These are phyloP conservation scores for Ciconia maguari DNA, from an alignment of 2,113 vertebrate genomes.

Conservation along the genomic window DNA sequence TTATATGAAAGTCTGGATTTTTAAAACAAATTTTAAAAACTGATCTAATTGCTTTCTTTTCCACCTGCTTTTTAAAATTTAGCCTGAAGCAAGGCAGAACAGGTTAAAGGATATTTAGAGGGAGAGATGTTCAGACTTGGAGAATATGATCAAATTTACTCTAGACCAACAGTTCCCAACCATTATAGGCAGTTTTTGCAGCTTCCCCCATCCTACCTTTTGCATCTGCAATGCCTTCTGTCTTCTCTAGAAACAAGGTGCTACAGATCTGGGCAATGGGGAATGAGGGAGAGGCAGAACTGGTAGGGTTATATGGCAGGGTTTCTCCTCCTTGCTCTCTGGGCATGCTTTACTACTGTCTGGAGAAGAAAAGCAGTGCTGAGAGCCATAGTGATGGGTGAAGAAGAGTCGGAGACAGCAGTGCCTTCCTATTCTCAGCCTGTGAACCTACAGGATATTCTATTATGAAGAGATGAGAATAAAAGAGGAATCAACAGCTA, in stretches of 20 bases:
- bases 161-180: background rate
- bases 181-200: background rate
- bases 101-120: background rate
- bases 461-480: background rate
- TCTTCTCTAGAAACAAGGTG: background rate
- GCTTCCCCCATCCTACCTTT: background rate
- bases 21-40: background rate
- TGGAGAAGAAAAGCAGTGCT: background rate
- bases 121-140: background rate
- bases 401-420: background rate
- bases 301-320: background rate
- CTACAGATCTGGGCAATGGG: background rate
- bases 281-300: background rate
- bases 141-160: background rate
- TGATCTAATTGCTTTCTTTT: background rate
- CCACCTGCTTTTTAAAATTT: background rate
- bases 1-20: background rate
- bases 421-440: background rate
- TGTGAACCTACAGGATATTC: background rate
- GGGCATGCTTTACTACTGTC: background rate
- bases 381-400: background rate
- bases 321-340: background rate
- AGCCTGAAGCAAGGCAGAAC: background rate
- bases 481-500: background rate
- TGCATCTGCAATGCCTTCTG: background rate